phyloP scores from a whole-genome alignment of 2,113 vertebrate genomes.

The Phainopepla nitens region DNA sequence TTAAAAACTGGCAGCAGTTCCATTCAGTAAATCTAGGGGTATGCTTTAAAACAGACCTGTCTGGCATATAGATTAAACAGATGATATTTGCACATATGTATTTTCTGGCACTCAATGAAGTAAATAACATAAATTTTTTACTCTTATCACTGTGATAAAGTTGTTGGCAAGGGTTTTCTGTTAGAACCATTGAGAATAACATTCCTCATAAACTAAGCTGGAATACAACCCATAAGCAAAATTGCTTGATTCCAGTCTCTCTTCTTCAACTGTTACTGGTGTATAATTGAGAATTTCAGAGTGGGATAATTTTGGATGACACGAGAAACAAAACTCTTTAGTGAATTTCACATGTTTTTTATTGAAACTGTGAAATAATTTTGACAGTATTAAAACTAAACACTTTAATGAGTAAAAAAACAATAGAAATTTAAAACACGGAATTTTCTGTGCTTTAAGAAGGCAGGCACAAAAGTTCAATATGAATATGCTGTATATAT shows the following conservation, averaged over 20 bases:
- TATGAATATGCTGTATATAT: background rate
- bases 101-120: background rate
- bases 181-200: background rate
- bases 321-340: background rate
- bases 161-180: background rate
- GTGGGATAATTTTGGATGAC: background rate
- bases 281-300: background rate
- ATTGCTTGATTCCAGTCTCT: background rate
- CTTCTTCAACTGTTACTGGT: background rate
- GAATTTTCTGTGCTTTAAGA: background rate
- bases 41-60: background rate
- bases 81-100: background rate
- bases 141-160: background rate
- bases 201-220: background rate
- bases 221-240: background rate
- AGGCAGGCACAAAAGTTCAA: background rate
- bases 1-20: background rate
- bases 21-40: background rate
- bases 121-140: background rate
- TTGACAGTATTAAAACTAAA: background rate
- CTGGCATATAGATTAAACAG: background rate
- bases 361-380: background rate
- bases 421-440: background rate
- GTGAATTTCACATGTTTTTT: background rate
- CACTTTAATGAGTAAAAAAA: background rate